phyloP scores from a whole-genome alignment of 2,888 invertebrate genomes.

The Mantis religiosa region DNA sequence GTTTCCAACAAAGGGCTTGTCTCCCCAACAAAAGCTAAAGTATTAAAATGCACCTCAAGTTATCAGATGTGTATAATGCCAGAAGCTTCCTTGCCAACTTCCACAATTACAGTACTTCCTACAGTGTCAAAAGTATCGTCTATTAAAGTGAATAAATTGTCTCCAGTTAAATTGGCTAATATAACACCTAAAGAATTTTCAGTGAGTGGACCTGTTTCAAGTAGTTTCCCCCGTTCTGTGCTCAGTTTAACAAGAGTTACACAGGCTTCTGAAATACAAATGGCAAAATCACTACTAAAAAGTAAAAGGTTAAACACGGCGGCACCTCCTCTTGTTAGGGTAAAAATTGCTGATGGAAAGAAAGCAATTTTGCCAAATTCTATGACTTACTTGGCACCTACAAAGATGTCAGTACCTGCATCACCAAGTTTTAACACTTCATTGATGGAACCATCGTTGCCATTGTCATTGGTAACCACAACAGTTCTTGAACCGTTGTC shows the following conservation, averaged over 20 bases:
- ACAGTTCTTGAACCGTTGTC: background rate
- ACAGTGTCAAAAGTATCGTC: background rate
- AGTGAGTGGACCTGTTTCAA: background rate
- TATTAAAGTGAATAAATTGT: background rate
- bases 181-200: background rate
- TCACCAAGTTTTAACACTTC: background rate
- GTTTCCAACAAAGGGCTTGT: background rate
- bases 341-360: background rate
- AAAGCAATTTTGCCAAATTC: background rate
- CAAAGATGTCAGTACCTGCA: background rate
- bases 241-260: background rate
- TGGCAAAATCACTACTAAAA: background rate
- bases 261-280: background rate
- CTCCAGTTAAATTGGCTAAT: background rate
- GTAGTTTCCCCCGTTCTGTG: background rate
- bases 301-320: background rate
- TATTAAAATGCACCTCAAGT: background rate
- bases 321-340: background rate
- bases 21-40: background rate
- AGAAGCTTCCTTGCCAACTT: background rate
- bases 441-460: background rate
- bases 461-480: background rate
- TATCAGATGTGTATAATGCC: background rate
- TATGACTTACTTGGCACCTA: too few species aligned
- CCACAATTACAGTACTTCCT: slow-evolving; percentile 3